Percentiles rank a stretch among this genome's conserved stretches.
phyloP scores from a whole-genome alignment of 2,888 invertebrate genomes.

The Caenorhabditis afra region DNA sequence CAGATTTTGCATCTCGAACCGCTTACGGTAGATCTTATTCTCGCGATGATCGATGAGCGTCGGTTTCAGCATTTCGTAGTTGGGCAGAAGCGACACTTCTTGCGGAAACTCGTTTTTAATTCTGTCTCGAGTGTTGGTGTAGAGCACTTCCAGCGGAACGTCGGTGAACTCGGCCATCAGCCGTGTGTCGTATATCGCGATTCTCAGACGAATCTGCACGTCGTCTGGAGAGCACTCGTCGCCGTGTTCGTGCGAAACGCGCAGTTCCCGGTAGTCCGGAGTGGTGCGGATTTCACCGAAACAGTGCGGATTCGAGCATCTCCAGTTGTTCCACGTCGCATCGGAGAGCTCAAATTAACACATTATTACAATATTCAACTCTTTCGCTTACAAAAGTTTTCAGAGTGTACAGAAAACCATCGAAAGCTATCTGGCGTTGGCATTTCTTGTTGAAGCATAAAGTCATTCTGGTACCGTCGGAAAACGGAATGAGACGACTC shows the following conservation, averaged over 20 bases:
- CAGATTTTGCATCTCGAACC: constrained; percentile 60
- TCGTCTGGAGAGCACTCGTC: constrained; percentile 57
- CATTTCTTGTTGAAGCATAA: constrained; percentile 67
- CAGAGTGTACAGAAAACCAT: constrained; percentile 64
- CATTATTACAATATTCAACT: too few relatives aligned
- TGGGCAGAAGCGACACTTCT: constrained; percentile 29
- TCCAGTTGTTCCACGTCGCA: constrained; percentile 60
- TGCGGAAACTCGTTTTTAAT: constrained; percentile 53
- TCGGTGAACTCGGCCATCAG: constrained; percentile 72
- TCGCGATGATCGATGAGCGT: constrained; percentile 54
- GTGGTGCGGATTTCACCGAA: constrained; percentile 60
- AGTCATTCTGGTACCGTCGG: constrained; percentile 19
- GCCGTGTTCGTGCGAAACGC: constrained; percentile 39
- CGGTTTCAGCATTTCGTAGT: constrained; percentile 31
- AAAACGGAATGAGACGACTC: constrained; percentile 35
- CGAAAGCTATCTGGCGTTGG: constrained; percentile 57
- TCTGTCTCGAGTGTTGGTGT: constrained; percentile 18
- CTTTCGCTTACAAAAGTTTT: constrained; percentile 42
- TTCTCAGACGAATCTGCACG: constrained; percentile 60
- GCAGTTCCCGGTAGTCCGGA: constrained; percentile 49
- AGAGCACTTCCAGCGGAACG: constrained; percentile 38
- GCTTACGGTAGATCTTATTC: constrained; percentile 62
- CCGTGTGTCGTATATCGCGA: constrained; percentile 67
- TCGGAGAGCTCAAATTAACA: constrained; percentile 50
- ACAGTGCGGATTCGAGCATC: constrained; percentile 59